A percentile compares a stretch with the other conserved stretches of the same genome.
These are phyloP conservation scores for Rhagium mordax DNA, from an alignment of 2,888 invertebrate genomes.

Conservation along the genomic window DNA sequence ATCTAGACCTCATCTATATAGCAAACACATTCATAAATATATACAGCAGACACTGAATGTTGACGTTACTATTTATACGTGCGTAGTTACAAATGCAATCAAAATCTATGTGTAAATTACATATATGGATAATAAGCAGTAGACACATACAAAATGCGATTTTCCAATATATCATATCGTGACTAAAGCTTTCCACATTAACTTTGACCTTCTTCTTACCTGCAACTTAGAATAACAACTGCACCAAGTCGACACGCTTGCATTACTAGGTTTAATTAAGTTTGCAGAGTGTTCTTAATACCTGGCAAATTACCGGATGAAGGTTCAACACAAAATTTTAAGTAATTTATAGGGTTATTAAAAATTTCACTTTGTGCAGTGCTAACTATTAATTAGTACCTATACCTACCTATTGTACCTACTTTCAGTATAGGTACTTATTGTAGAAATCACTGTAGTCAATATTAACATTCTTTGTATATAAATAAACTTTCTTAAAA, in stretches of 20 bases:
- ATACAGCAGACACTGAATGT: no score
- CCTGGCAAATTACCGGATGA: constrained; percentile 38
- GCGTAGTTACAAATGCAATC: background rate
- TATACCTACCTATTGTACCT: background rate
- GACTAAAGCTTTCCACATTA: constrained; percentile 15
- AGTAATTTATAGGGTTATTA: constrained; percentile 45
- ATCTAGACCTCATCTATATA: no score
- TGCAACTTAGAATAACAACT: constrained; percentile 48
- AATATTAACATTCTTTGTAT: background rate
- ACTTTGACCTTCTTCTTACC: constrained; percentile 35
- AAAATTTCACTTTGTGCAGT: constrained; percentile 14
- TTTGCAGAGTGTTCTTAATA: constrained; percentile 44
- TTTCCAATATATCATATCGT: constrained; percentile 21
- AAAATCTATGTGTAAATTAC: background rate
- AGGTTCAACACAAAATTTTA: constrained; percentile 43
- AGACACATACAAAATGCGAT: constrained; percentile 13
- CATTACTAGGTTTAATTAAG: constrained; percentile 45
- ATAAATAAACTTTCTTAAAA: background rate
- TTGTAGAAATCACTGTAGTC: no score
- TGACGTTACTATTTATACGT: background rate
- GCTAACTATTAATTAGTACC: background rate
- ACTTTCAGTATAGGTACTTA: background rate
- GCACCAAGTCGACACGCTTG: constrained; percentile 47
- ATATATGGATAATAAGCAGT: constrained; percentile 5
- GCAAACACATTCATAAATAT: no score